Conservation (phyloP, 2,888 invertebrate genomes). For the Calliscelio sp. region DNA sequence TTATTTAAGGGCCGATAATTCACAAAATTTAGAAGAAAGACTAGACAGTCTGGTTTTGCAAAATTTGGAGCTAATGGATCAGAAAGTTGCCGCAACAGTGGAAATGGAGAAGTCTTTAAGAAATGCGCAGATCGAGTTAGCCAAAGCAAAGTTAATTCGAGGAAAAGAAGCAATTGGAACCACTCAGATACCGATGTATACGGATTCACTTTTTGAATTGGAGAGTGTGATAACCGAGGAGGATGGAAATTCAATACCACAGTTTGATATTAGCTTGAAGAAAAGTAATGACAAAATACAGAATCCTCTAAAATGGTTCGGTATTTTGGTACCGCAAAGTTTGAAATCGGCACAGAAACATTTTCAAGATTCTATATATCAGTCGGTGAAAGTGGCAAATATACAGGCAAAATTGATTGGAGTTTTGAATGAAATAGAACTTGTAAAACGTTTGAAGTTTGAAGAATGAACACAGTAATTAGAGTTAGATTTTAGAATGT, state of each 20-base stretch:
- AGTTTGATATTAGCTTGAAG: slow-evolving; percentile 82
- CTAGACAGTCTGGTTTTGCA: slow-evolving; percentile 90
- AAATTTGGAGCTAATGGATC: slow-evolving; percentile 91
- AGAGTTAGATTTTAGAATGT: no score
- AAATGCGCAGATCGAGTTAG: slow-evolving; percentile 91
- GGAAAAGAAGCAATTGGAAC: slow-evolving; percentile 91
- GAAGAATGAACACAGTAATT: no score
- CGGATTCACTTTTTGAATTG: slow-evolving; percentile 70
- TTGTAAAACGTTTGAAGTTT: slow-evolving; percentile 48
- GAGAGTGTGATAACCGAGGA: slow-evolving; percentile 78
- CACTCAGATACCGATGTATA: slow-evolving; percentile 90
- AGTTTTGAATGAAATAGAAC: slow-evolving; percentile 81
- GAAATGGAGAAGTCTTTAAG: slow-evolving; percentile 90
- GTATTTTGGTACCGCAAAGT: slow-evolving; percentile 93
- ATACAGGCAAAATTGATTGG: slow-evolving; percentile 88
- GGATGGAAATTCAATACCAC: slow-evolving; percentile 82
- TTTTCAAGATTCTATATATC: slow-evolving; percentile 90
- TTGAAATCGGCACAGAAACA: slow-evolving; percentile 91
- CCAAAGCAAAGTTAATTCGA: slow-evolving; percentile 92
- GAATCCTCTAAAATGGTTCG: slow-evolving; percentile 95
- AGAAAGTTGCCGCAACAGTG: slow-evolving; percentile 89
- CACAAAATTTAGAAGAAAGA: slow-evolving; percentile 86
- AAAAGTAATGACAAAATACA: slow-evolving; percentile 82
- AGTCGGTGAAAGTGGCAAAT: slow-evolving; percentile 90
- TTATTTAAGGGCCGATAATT: slow-evolving; percentile 74